phyloP scores from a whole-genome alignment of 2,113 vertebrate genomes.

The Pao palembangensis region DNA sequence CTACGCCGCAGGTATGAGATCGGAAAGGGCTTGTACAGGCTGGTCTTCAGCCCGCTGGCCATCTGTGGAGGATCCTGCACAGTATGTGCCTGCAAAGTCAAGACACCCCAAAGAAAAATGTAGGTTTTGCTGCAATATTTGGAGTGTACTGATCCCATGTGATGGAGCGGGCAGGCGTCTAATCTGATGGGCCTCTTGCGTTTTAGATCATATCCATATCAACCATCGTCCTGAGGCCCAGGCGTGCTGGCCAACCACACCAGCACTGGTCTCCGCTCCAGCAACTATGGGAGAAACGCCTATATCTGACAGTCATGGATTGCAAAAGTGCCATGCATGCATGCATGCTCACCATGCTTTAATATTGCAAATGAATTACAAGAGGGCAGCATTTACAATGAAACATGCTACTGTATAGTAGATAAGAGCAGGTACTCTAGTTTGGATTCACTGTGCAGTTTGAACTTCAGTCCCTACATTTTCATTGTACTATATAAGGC shows the following conservation, averaged over 20 bases:
- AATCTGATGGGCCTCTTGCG: too few species aligned
- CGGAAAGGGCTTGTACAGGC: conserved; percentile 72
- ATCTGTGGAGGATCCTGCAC: conserved; percentile 67
- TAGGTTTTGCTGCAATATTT: conserved; percentile 29
- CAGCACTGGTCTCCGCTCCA: conserved; percentile 30
- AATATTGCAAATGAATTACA: not conserved
- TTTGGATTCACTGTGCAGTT: not conserved
- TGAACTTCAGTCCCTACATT: not conserved
- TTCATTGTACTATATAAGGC: too few species aligned
- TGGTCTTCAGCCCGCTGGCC: conserved; percentile 72
- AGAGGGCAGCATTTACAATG: not conserved
- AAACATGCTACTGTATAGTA: not conserved
- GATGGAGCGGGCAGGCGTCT: accelerated
- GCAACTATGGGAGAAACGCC: conserved; percentile 65
- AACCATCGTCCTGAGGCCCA: conserved; percentile 43
- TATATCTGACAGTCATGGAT: conserved; percentile 63
- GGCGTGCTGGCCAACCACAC: conserved; percentile 22
- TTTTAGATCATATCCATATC: conserved; percentile 56
- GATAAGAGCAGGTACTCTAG: not conserved
- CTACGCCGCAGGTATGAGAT: conserved; percentile 71
- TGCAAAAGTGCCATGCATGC: too few species aligned
- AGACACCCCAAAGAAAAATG: conserved; percentile 44
- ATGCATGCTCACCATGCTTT: not conserved
- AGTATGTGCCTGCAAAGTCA: conserved; percentile 54
- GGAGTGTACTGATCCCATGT: not conserved